Base-by-base conservation (phyloP, 2,888 invertebrate species). In the Dolichopus griseipennis region DNA sequence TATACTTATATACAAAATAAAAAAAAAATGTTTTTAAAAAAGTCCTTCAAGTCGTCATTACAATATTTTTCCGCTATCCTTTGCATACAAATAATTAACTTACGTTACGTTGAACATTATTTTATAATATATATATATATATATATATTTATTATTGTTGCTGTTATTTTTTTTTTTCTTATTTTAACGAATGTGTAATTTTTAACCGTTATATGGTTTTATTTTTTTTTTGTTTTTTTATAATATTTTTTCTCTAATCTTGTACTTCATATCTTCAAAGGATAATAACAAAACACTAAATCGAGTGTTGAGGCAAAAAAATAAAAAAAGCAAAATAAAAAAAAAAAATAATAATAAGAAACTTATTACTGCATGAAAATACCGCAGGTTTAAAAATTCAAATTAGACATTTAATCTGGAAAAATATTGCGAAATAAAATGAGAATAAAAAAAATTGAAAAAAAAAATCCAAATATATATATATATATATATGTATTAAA, bases 311-410 rank as follows among this genome's bases (percentile, higher is more conserved):
- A 27, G 5, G 27, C 27, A 27, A 27, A 41, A 1, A 52, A 12
- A 52, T 18, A 52, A 52, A 52, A 12, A 52, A 37, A 5, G 18
- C 18, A 52, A 52, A 15, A 52, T 4, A 52, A 27, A 27, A 2
- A 27, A 27, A 27, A 27, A 52, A 15, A 52, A 6, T 1, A n/a
- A 15, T 18, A 15, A 52, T 1, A 52, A 52, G 6, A 52, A 52
- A 52, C 52, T 12, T 12, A 52, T 52, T 52, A 52, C 52, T 52
- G 52, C 63, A 64, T 34, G 18, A 64, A 34, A 34, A 64, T 64
- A 64, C 64, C 64, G 64, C 64, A 64, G 37, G 64, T 64, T 64
- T n/a, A n/a, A 64, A 64, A 34, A 64, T 64, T 34, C 64, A 64
- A 64, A 64, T 64, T 64, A 64, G 64, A 64, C 52, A 18, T n/a